These are phyloP conservation scores for Calypte anna DNA, from an alignment of 2,113 vertebrate species.

Conservation along the genomic window DNA sequence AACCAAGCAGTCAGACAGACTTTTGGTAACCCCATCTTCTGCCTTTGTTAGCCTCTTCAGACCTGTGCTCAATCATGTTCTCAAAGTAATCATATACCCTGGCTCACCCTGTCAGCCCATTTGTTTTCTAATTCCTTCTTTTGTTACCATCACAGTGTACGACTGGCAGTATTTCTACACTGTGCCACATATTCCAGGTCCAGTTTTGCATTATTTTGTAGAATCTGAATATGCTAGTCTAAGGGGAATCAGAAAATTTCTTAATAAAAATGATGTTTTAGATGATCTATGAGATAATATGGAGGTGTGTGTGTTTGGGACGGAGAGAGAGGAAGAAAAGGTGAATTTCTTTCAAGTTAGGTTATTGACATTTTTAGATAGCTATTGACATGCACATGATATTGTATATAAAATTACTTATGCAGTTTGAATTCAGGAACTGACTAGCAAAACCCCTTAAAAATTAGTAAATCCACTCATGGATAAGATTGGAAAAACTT, in stretches of 20 bases:
- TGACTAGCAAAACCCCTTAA: not conserved
- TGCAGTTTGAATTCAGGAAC: not conserved
- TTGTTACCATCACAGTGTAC: not conserved
- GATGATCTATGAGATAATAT: not conserved
- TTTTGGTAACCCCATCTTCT: not conserved
- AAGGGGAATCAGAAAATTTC: not conserved
- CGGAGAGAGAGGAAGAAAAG: not conserved
- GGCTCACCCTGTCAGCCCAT: not conserved
- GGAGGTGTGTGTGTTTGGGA: not conserved
- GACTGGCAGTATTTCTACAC: not conserved
- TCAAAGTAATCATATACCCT: not conserved
- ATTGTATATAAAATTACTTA: not conserved
- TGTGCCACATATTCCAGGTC: not conserved
- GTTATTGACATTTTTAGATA: not conserved
- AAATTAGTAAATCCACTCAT: not conserved
- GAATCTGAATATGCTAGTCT: not conserved
- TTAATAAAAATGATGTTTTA: not conserved
- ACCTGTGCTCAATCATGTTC: not conserved
- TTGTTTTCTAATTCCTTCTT: not conserved
- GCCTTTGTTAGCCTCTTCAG: not conserved
- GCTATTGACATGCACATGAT: not conserved
- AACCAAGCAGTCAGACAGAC: not conserved
- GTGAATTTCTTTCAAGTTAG: not conserved
- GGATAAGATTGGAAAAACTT: not conserved
- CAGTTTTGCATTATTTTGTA: not conserved